Conservation (phyloP, 2,888 invertebrate species). For the Rosalia funebris region DNA sequence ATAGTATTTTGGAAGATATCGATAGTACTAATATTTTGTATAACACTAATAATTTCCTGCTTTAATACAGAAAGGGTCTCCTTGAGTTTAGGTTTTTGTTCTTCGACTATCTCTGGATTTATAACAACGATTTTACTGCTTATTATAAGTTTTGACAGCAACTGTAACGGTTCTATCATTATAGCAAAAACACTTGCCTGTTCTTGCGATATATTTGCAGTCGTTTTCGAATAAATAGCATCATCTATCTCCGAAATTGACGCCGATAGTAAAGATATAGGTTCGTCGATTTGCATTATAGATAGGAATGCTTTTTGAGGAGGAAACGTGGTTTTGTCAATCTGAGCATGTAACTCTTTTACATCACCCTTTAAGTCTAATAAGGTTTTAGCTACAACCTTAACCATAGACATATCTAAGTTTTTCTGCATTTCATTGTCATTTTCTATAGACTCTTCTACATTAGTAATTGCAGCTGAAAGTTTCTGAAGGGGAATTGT, state of each 20-base stretch:
- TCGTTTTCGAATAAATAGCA: background rate
- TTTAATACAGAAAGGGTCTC: constrained; percentile 27
- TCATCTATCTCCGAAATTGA: background rate
- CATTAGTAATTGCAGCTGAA: constrained; percentile 11
- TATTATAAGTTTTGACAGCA: constrained; percentile 27
- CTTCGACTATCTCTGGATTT: constrained; percentile 33
- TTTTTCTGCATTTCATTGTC: background rate
- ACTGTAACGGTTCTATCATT: constrained; percentile 31
- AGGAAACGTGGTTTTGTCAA: background rate
- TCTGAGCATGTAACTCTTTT: background rate
- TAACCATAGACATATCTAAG: background rate
- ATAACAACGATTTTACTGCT: constrained; percentile 14
- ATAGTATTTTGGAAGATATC: constrained; percentile 10
- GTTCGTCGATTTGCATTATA: background rate
- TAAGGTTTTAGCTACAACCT: background rate
- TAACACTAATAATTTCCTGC: constrained; percentile 12
- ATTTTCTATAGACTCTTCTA: constrained; percentile 19
- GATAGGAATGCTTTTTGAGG: background rate
- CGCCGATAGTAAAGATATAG: background rate
- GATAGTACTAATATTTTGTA: constrained; percentile 7
- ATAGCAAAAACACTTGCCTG: constrained; percentile 18
- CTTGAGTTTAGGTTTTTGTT: constrained; percentile 37
- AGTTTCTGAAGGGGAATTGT: constrained; percentile 15
- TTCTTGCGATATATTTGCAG: constrained; percentile 25
- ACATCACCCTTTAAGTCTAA: background rate